These are phyloP conservation scores for Phrixothrix hirtus DNA, from an alignment of 2,888 invertebrate genomes.

Conservation along the genomic window DNA sequence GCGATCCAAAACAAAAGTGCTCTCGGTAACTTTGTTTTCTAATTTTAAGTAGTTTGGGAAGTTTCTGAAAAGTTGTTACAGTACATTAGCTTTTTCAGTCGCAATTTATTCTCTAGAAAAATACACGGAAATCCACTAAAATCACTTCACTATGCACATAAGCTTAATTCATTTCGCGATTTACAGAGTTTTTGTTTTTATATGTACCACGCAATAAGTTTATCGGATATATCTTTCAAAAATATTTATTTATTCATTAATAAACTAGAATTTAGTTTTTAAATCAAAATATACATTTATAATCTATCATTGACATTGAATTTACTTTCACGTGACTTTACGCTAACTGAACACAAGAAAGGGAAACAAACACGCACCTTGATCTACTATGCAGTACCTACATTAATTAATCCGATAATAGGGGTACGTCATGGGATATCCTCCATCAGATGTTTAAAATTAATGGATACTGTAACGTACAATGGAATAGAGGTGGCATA, in stretches of 20 bases:
- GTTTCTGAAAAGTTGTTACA: constrained; percentile 43
- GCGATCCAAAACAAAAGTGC: constrained; percentile 41
- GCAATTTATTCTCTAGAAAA: constrained; percentile 47
- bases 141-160: too few relatives aligned
- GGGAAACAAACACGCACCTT: constrained; percentile 20
- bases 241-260: too few relatives aligned
- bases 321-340: too few relatives aligned
- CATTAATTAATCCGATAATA: constrained; percentile 50
- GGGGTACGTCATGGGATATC: constrained; percentile 47
- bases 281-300: too few relatives aligned
- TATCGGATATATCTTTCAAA: too few relatives aligned
- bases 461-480: constrained; percentile 46
- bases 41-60: constrained; percentile 48
- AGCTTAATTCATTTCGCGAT: too few relatives aligned
- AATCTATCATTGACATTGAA: too few relatives aligned
- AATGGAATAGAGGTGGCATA: constrained; percentile 40
- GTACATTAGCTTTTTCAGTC: constrained; percentile 46
- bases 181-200: too few relatives aligned
- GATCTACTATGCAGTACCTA: constrained; percentile 36
- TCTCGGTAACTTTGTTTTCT: constrained; percentile 43
- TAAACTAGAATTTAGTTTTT: too few relatives aligned
- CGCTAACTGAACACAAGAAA: background rate
- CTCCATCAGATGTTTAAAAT: constrained; percentile 47
- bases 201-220: too few relatives aligned
- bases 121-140: constrained; percentile 49